A percentile compares a stretch with the other conserved stretches of the same genome.
Evolutionary conservation across 2,888 invertebrate genomes (phyloP).

Genomic region (Auanema sp.): DNA sequence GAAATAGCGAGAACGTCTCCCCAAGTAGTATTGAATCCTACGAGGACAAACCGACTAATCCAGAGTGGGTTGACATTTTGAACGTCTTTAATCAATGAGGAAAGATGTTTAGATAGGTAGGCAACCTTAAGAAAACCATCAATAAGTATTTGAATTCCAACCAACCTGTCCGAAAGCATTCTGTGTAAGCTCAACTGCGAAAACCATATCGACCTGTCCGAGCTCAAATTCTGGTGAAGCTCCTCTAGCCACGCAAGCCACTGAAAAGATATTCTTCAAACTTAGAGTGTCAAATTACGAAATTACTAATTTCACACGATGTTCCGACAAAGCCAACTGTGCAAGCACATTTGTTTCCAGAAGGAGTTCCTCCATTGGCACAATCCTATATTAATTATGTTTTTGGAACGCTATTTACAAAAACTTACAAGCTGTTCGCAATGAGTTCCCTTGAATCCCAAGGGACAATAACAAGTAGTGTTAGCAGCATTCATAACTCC

Average conservation of each 20-base stretch:
- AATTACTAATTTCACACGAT: slow-evolving; percentile 26
- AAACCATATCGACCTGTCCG: slow-evolving; percentile 43
- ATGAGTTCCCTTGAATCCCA: slow-evolving; percentile 40
- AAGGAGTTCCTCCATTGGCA: slow-evolving; percentile 44
- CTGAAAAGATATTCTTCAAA: slow-evolving; percentile 16
- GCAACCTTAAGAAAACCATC: slow-evolving; percentile 4
- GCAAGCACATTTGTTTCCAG: slow-evolving; percentile 35
- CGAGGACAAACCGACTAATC: slow-evolving; percentile 43
- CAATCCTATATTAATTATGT: slow-evolving; percentile 23
- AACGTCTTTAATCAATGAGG: background rate
- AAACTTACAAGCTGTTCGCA: slow-evolving; percentile 34
- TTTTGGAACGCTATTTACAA: too few species aligned
- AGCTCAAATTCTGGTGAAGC: slow-evolving; percentile 29
- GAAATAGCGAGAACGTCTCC: slow-evolving; percentile 34
- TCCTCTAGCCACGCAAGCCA: slow-evolving; percentile 38
- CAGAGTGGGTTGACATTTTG: slow-evolving; percentile 25
- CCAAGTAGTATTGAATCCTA: slow-evolving; percentile 48
- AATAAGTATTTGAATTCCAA: background rate
- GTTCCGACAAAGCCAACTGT: slow-evolving; percentile 40
- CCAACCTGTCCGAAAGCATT: slow-evolving; percentile 27
- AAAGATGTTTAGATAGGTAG: background rate
- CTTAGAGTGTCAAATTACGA: background rate
- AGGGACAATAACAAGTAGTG: slow-evolving; percentile 50
- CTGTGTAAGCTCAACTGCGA: slow-evolving; percentile 42
- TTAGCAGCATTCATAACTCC: slow-evolving; percentile 44